phyloP scores from a whole-genome alignment of 2,888 invertebrate species.

The Drosophila koepferae region DNA sequence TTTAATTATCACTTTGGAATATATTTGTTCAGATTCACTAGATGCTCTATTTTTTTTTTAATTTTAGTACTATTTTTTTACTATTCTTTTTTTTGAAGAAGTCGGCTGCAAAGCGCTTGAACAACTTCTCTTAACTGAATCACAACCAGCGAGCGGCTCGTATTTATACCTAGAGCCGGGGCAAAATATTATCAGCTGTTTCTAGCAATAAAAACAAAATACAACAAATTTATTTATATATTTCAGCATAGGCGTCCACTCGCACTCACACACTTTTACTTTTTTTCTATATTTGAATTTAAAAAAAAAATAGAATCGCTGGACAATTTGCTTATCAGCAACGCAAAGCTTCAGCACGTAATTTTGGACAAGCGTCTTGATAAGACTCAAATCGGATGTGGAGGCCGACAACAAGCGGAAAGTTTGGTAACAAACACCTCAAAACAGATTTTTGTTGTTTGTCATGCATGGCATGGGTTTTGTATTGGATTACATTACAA shows the following conservation, averaged over 20 bases:
- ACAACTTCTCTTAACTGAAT: slow-evolving; percentile 63
- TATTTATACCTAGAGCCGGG: slow-evolving; percentile 70
- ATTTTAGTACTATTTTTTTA: not conserved
- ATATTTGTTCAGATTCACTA: slow-evolving; percentile 12
- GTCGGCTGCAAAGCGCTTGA: slow-evolving; percentile 43
- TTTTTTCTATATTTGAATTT: slow-evolving; percentile 39
- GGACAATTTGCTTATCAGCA: slow-evolving; percentile 46
- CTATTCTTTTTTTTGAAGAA: not conserved
- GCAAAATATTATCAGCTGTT: slow-evolving; percentile 61
- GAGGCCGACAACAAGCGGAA: slow-evolving; percentile 17
- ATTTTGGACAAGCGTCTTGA: slow-evolving; percentile 39
- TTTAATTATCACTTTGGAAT: slow-evolving; percentile 2
- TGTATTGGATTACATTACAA: not conserved
- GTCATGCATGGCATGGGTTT: not conserved
- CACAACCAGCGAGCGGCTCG: slow-evolving; percentile 27
- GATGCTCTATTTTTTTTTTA: slow-evolving; percentile 3
- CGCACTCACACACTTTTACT: slow-evolving; percentile 47
- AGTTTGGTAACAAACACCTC: slow-evolving; percentile 11
- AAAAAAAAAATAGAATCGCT: slow-evolving; percentile 17
- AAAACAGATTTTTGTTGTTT: not conserved
- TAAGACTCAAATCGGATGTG: slow-evolving; percentile 37
- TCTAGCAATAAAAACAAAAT: slow-evolving; percentile 26
- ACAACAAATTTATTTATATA: slow-evolving; percentile 1
- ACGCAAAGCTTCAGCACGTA: slow-evolving; percentile 10
- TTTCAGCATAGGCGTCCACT: slow-evolving; percentile 21